Percentiles rank a stretch among this genome's conserved stretches.
phyloP scores from a whole-genome alignment of 2,888 invertebrate genomes.

The Drosophila demipolita region DNA sequence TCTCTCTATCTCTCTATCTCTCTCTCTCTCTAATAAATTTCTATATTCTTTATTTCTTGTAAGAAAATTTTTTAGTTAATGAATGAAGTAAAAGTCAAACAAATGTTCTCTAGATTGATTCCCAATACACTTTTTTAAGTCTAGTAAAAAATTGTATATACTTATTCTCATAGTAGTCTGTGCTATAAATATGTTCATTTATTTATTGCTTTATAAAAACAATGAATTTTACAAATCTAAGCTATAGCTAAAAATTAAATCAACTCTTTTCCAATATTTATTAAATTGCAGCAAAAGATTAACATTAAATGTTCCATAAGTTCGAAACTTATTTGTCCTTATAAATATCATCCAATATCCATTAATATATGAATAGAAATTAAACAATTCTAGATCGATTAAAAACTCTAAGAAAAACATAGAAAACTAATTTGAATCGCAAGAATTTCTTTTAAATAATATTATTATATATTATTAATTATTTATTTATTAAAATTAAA shows the following conservation, averaged over 20 bases:
- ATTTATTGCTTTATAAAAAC: neutral
- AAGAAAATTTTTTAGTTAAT: neutral
- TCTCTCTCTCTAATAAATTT: neutral
- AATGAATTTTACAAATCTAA: neutral
- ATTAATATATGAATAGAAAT: neutral
- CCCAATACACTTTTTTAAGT: neutral
- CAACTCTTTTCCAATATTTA: neutral
- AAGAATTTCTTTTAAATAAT: too few species aligned
- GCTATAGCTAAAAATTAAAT: neutral
- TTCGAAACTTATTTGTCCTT: neutral
- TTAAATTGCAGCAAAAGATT: neutral
- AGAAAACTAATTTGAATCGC: neutral
- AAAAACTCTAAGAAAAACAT: neutral
- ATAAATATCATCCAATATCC: neutral
- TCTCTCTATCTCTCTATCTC: neutral
- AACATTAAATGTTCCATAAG: neutral
- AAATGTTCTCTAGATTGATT: neutral
- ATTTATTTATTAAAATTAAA: too few species aligned
- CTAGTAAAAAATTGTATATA: neutral
- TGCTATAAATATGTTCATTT: neutral
- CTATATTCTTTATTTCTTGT: too few species aligned
- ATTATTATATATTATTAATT: too few species aligned
- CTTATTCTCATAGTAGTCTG: neutral
- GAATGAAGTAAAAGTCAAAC: neutral
- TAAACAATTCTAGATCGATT: too few species aligned